Conservation (phyloP, 2,888 invertebrate genomes). For the Cyclophora albipunctata region DNA sequence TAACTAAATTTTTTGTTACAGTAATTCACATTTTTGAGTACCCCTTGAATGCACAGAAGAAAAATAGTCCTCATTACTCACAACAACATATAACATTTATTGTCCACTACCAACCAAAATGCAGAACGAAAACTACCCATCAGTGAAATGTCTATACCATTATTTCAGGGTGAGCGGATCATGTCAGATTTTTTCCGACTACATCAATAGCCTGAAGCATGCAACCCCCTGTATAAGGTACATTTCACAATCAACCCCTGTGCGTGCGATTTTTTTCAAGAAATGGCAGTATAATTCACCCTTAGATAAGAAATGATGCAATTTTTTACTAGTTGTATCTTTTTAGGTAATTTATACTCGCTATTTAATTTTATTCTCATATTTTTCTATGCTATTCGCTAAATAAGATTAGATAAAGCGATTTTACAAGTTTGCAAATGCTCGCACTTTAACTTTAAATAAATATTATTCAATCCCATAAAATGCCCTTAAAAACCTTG, state of each 20-base stretch:
- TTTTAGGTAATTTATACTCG: neutral
- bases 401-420: too few species aligned
- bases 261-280: conserved; percentile 56
- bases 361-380: neutral
- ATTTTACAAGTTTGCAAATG: too few species aligned
- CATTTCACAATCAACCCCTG: conserved; percentile 60
- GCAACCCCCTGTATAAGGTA: conserved; percentile 32
- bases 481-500: too few species aligned
- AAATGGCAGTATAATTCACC: conserved; percentile 65
- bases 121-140: conserved; percentile 2
- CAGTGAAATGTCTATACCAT: conserved; percentile 14
- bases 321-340: neutral
- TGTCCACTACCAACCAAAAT: conserved; percentile 4
- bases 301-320: conserved; percentile 32
- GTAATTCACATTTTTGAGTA: too few species aligned
- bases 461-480: too few species aligned
- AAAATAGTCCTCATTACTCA: too few species aligned
- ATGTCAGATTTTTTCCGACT: conserved; percentile 41
- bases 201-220: conserved; percentile 42
- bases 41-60: too few species aligned
- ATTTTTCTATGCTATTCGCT: neutral
- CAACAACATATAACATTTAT: neutral
- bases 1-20: too few species aligned
- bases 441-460: too few species aligned
- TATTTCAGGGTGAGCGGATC: conserved; percentile 34